A percentile compares a stretch with the other conserved stretches of the same genome.
Evolutionary conservation across 2,797 vertebrate species (phyloP).

Genomic region (Parauchenoglanis ngamensis): DNA sequence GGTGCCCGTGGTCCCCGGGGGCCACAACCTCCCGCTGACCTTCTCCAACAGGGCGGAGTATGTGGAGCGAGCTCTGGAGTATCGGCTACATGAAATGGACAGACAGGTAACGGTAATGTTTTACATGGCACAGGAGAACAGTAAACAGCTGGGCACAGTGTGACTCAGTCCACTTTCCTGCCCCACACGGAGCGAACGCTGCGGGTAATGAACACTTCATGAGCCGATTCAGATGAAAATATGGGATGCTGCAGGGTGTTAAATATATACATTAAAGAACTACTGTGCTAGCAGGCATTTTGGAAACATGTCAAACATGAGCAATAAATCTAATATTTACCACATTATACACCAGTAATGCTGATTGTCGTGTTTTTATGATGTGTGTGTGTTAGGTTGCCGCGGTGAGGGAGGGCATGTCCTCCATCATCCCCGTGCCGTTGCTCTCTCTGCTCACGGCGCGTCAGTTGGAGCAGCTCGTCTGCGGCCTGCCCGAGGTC

Average conservation of each 20-base stretch:
- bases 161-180: not conserved
- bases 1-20: conserved; percentile 78
- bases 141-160: not conserved
- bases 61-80: conserved; percentile 78
- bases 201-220: not conserved
- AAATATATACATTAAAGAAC: not conserved
- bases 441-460: conserved; percentile 82
- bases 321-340: not conserved
- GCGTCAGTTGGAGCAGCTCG: conserved; percentile 82
- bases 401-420: conserved; percentile 82
- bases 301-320: not conserved
- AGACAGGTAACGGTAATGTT: conserved; percentile 69
- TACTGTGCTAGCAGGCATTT: not conserved
- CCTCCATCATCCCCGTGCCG: conserved; percentile 81
- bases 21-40: conserved; percentile 76
- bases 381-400: conserved; percentile 70
- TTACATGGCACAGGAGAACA: not conserved
- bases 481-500: conserved; percentile 82
- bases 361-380: not conserved
- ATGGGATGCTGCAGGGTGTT: not conserved
- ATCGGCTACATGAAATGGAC: conserved; percentile 83
- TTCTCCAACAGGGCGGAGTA: conserved; percentile 79
- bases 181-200: not conserved
- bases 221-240: not conserved
- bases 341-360: not conserved